These are phyloP conservation scores for Druon quercuslanigerum DNA, from an alignment of 1,140 invertebrate genomes.

Conservation along the genomic window DNA sequence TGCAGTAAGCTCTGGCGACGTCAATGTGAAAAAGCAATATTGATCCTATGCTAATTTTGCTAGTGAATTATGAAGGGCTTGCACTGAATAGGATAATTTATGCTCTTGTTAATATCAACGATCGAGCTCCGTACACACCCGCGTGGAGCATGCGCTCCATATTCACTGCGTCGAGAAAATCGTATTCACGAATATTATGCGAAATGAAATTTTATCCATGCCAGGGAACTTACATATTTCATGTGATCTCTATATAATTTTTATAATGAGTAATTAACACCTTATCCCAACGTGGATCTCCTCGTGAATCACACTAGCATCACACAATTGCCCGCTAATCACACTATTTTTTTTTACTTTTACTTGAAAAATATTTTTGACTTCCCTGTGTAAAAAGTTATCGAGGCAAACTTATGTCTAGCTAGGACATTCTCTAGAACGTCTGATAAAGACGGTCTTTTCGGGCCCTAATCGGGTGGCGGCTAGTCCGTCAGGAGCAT, in stretches of 20 bases:
- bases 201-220: conserved; percentile 22
- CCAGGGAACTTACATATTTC: neutral
- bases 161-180: conserved; percentile 41
- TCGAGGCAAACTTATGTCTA: too few relatives aligned
- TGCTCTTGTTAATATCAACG: conserved; percentile 61
- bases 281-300: neutral
- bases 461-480: too few relatives aligned
- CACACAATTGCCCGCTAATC: neutral
- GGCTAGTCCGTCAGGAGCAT: too few relatives aligned
- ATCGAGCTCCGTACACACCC: conserved; percentile 43
- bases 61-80: conserved; percentile 63
- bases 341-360: neutral
- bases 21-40: conserved; percentile 61
- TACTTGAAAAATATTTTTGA: too few relatives aligned
- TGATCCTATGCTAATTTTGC: conserved; percentile 65
- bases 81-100: conserved; percentile 66
- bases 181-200: conserved; percentile 43
- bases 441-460: too few relatives aligned
- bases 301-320: neutral
- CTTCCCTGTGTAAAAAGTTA: too few relatives aligned
- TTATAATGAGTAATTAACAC: conserved; percentile 14
- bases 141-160: conserved; percentile 39
- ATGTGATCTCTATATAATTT: neutral
- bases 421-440: too few relatives aligned
- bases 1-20: conserved; percentile 4